Conservation (phyloP, 1,140 invertebrate species). For the Drosophila guanche region DNA sequence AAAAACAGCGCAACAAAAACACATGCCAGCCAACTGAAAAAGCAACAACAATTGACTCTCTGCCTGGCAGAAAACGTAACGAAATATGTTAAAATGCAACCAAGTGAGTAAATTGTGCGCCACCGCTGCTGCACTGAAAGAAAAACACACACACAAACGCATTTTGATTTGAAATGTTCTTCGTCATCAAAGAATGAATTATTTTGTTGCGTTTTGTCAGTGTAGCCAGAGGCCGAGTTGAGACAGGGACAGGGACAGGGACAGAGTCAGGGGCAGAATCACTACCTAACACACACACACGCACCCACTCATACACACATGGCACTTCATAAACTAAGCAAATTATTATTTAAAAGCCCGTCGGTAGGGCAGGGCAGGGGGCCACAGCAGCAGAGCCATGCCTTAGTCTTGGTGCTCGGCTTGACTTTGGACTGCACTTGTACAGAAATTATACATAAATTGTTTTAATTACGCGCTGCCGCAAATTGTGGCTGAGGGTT, state of each 20-base stretch:
- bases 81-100: constrained; percentile 81
- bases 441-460: constrained; percentile 77
- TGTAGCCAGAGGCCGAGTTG: too few relatives aligned
- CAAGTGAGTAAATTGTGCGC: constrained; percentile 80
- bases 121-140: constrained; percentile 34
- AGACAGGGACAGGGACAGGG: too few relatives aligned
- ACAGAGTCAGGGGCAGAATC: too few relatives aligned
- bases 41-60: constrained; percentile 68
- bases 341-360: constrained; percentile 82
- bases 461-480: constrained; percentile 81
- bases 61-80: constrained; percentile 69
- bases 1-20: constrained; percentile 49
- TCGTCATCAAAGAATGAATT: too few relatives aligned
- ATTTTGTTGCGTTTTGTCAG: too few relatives aligned
- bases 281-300: background rate
- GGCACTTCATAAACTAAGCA: constrained; percentile 79
- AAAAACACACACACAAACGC: constrained; percentile 39
- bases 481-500: constrained; percentile 59
- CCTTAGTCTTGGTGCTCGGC: constrained; percentile 40
- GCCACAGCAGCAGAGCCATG: constrained; percentile 1
- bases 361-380: constrained; percentile 37
- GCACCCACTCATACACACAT: constrained; percentile 28
- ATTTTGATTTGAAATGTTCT: too few relatives aligned
- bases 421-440: constrained; percentile 70
- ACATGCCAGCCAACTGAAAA: constrained; percentile 71